Percentiles rank a stretch among this genome's conserved stretches.
phyloP scores from a whole-genome alignment of 2,888 invertebrate species.

The Drosophila paramelanica region DNA sequence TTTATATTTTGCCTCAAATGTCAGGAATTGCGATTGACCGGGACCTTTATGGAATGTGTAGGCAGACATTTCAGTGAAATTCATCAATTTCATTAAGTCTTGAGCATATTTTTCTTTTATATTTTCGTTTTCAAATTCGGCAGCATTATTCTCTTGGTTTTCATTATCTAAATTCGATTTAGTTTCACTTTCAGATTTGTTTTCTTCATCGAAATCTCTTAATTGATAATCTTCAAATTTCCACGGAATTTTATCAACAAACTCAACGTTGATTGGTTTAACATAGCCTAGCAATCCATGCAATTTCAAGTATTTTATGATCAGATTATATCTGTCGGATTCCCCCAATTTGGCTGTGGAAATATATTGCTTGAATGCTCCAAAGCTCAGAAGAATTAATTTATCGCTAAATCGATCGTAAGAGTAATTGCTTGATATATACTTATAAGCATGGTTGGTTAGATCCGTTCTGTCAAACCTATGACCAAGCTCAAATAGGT shows the following conservation, averaged over 20 bases:
- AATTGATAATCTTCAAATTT: background rate
- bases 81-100: background rate
- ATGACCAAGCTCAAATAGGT: constrained; percentile 14
- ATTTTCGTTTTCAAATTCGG: background rate
- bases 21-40: constrained; percentile 15
- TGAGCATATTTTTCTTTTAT: background rate
- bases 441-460: background rate
- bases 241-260: background rate
- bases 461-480: background rate
- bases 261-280: no score
- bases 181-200: background rate
- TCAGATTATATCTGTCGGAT: constrained; percentile 6
- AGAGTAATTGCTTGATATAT: no score
- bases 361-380: constrained; percentile 12
- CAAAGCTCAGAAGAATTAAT: background rate
- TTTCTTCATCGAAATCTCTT: background rate
- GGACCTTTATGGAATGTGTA: constrained; percentile 27
- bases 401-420: background rate
- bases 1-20: constrained; percentile 15
- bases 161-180: no score
- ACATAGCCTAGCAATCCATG: constrained; percentile 5
- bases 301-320: constrained; percentile 4
- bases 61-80: constrained; percentile 11
- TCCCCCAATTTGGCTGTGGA: background rate
- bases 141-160: background rate